Evolutionary conservation across 2,113 vertebrate species (phyloP).

Genomic region (Cnemophilus loriae): DNA sequence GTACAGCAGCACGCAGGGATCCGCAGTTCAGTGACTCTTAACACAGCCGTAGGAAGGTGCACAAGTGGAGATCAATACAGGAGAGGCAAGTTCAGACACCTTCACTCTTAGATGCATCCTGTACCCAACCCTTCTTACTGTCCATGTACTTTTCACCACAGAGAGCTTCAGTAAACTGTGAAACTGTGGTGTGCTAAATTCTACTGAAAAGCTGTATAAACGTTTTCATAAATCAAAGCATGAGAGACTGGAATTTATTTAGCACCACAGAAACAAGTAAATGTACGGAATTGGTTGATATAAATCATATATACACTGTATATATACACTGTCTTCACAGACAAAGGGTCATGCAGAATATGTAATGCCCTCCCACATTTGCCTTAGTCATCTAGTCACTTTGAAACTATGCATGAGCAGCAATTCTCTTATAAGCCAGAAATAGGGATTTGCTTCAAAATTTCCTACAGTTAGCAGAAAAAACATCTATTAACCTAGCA

Average conservation of each 20-base stretch:
- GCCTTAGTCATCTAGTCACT: neutral
- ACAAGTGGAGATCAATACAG: neutral
- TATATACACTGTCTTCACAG: neutral
- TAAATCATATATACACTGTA: neutral
- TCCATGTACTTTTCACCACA: neutral
- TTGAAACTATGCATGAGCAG: neutral
- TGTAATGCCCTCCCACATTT: neutral
- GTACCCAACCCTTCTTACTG: neutral
- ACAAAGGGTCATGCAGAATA: neutral
- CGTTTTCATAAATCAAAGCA: neutral
- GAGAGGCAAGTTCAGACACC: neutral
- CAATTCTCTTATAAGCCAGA: neutral
- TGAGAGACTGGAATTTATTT: neutral
- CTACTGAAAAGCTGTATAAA: slow-evolving; percentile 1
- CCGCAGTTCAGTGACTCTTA: neutral
- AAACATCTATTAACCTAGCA: neutral
- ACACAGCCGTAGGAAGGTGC: neutral
- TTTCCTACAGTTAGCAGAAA: neutral
- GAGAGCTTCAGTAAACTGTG: neutral
- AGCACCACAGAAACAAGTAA: neutral
- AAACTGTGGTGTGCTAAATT: neutral
- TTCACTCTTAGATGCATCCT: neutral
- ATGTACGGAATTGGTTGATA: neutral
- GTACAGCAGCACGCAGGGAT: neutral
- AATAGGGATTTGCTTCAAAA: neutral